Percentiles rank a stretch among this genome's conserved stretches.
Evolutionary conservation across 1,140 invertebrate genomes (phyloP).

Genomic region (Calliopsis andreniformis): DNA sequence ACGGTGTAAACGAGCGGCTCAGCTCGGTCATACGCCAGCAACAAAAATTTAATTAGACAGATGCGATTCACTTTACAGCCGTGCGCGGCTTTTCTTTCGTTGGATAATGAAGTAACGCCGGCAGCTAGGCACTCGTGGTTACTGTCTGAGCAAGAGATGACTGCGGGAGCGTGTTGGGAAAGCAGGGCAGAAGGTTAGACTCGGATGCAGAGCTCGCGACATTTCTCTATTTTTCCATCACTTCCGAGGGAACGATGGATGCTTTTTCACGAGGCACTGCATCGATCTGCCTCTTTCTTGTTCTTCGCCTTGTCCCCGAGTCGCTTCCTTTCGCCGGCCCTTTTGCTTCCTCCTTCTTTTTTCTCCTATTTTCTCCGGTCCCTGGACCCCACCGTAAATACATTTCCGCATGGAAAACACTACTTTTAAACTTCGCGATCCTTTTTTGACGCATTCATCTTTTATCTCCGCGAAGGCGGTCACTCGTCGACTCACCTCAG

Average conservation of each 20-base stretch:
- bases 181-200: conserved; percentile 27
- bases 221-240: conserved; percentile 50
- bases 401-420: conserved; percentile 54
- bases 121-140: conserved; percentile 51
- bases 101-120: conserved; percentile 58
- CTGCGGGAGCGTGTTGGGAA: conserved; percentile 16
- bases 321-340: neutral
- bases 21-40: conserved; percentile 2
- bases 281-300: conserved; percentile 39
- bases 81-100: conserved; percentile 36
- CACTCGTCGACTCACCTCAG: neutral
- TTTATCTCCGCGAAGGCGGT: conserved; percentile 30
- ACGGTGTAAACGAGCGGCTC: conserved; percentile 41
- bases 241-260: conserved; percentile 35
- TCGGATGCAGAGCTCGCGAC: conserved; percentile 18
- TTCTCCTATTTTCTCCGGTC: conserved; percentile 25
- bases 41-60: conserved; percentile 63
- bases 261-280: conserved; percentile 36
- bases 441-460: conserved; percentile 39
- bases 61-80: conserved; percentile 46
- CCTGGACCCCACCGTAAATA: conserved; percentile 44
- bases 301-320: conserved; percentile 4
- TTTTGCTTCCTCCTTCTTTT: neutral
- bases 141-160: conserved; percentile 18
- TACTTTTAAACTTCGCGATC: conserved; percentile 43